phyloP scores from a whole-genome alignment of 2,113 vertebrate genomes.

The Sebastes schlegelii region DNA sequence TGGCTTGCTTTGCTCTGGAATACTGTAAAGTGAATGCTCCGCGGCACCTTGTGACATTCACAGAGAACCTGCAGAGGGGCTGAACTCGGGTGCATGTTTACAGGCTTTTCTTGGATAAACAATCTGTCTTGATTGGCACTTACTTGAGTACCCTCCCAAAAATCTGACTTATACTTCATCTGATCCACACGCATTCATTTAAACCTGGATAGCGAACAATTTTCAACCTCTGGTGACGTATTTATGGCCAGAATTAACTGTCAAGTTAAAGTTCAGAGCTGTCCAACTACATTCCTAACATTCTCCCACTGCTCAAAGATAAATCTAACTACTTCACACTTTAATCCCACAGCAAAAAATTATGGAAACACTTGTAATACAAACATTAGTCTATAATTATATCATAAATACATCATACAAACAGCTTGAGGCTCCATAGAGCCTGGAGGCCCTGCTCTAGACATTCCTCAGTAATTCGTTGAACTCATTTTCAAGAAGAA shows the following conservation, averaged over 20 bases:
- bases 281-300: slow-evolving; percentile 25
- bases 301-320: slow-evolving; percentile 37
- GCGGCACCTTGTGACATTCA: slow-evolving; percentile 62
- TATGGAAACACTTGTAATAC: slow-evolving; percentile 36
- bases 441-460: not conserved
- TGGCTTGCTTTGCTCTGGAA: slow-evolving; percentile 74
- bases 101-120: slow-evolving; percentile 62
- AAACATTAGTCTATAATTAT: slow-evolving; percentile 10
- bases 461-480: slow-evolving; percentile 31
- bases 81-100: slow-evolving; percentile 49
- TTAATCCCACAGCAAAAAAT: slow-evolving; percentile 17
- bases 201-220: not conserved
- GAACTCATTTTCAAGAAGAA: slow-evolving; percentile 1
- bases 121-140: slow-evolving; percentile 61
- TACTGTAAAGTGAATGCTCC: slow-evolving; percentile 70
- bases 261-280: slow-evolving; percentile 17
- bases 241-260: slow-evolving; percentile 31
- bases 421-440: slow-evolving; percentile 20
- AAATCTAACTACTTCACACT: slow-evolving; percentile 27
- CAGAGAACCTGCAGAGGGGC: slow-evolving; percentile 53
- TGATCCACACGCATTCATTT: slow-evolving; percentile 16
- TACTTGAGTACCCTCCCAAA: slow-evolving; percentile 23
- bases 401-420: slow-evolving; percentile 50
- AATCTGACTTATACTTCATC: slow-evolving; percentile 16
- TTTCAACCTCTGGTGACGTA: slow-evolving; percentile 14